Base-by-base conservation (phyloP, 1,140 invertebrate species). In the Leptestheria dahalacensis region DNA sequence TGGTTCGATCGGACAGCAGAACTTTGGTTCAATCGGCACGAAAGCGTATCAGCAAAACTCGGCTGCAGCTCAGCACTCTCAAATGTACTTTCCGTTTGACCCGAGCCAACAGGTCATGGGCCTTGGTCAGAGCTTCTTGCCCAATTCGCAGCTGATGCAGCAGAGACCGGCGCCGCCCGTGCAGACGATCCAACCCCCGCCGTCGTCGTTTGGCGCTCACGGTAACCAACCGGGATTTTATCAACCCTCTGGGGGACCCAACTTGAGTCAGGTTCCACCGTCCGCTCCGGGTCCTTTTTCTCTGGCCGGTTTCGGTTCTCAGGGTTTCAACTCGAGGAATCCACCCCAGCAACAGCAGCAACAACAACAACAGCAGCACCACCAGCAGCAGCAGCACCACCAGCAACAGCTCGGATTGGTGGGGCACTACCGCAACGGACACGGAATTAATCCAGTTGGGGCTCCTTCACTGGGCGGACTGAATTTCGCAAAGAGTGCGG, bases 21-120 rank as follows among this genome's bases (percentile, higher is more conserved):
- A 80, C 67, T 86, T 90, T 68, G 82, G 85, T 66, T 82, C 88
- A 61, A 86, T 92, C 67, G 86, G 86, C 63, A 78, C 80, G 12
- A 82, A 82, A 70, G 73, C 66, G 11, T 73, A 70, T 62, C 70
- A 68, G 51, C 67, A 70, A 60, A 63, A 73, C 48, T 64, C 72
- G 51, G 70, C 75, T n/a, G 74, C 73, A 47, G 72, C 74, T 46
- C 76, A 76, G 52, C 73, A 73, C 26, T 76, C 76, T 66, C 73
- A 69, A 60, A 49, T 73, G 64, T 75, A 72, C 68, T 77, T 74
- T 70, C 72, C 72, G 62, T 76, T 73, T 64, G 74, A 73, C 70
- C 75, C 72, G 41, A 74, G 71, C 67, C 75, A 75, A 70, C 73
- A 73, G 28, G 66, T 76, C 58, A 71, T 72, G 24, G 74, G 48